Base-by-base conservation (phyloP, 2,113 vertebrate genomes). In the Vidua chalybeata region DNA sequence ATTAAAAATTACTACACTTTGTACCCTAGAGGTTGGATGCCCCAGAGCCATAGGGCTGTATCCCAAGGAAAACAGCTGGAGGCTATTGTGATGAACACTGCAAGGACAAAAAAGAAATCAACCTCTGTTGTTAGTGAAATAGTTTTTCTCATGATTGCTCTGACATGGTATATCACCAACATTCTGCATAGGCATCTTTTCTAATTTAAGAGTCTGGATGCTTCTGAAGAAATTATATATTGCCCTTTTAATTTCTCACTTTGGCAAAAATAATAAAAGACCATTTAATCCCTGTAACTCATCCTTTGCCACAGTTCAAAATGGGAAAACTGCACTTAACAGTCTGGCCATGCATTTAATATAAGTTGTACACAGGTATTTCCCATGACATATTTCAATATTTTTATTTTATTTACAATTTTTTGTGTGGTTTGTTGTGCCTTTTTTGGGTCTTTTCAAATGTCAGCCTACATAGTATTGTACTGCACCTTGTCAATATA, bases 51-150 rank as follows among this genome's bases (percentile, higher is more conserved):
- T 15, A 80, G 45, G 31, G 30, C 15, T 75, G 17, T 43, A 72
- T 75, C 86, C 51, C 39, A 77, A 43, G 55, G 43, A 94, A 96
- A 90, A 90, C 86, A 96, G 64, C 52, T 94, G 93, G 35, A 93
- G 52, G 49, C 52, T 92, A 31, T 77, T 39, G 55, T 74, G 58
- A 73, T 69, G 35, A 46, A 51, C 9, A 23, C 22, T 23, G 26
- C 0, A 2, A 18, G 21, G 37, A 49, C 6, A 8, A 15, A 55
- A 59, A 21, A 84, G 30, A 81, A 80, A 89, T 80, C 15, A 66
- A 43, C 11, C 9, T 45, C 74, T 48, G 52, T 22, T 78, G 13
- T 41, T 28, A 22, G 48, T 49, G 27, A 78, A 94, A 83, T 61
- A 12, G 6, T 30, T 54, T 78, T 94, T 39, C 46, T 73, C 0